Conservation (phyloP, 2,797 vertebrate genomes). For the Coccyzus lansbergi region DNA sequence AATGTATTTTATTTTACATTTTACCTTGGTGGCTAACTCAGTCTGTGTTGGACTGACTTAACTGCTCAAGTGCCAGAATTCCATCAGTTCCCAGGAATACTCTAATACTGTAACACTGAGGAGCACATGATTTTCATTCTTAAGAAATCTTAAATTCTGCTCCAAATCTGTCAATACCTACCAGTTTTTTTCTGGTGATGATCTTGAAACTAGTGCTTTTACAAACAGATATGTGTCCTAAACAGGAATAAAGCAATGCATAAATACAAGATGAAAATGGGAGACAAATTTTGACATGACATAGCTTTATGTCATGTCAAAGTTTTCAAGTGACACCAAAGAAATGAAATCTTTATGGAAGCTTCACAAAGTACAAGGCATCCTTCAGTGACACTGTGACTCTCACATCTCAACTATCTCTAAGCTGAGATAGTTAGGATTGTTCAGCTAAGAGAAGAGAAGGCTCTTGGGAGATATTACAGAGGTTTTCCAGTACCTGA, state of each 20-base stretch:
- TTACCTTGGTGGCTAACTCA: neutral
- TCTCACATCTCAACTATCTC: too few relatives aligned
- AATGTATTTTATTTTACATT: neutral
- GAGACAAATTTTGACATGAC: neutral
- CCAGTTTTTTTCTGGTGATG: neutral
- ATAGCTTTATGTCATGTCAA: neutral
- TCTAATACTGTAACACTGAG: rapidly evolving
- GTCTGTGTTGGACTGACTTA: neutral
- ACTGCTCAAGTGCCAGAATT: slow-evolving; percentile 10
- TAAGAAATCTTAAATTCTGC: neutral
- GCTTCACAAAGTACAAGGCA: neutral
- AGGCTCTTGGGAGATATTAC: too few relatives aligned
- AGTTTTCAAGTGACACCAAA: neutral
- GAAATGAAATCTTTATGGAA: neutral
- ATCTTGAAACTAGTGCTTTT: neutral
- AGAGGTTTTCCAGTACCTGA: too few relatives aligned
- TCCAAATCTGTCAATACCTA: neutral
- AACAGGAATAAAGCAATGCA: neutral
- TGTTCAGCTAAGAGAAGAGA: too few relatives aligned
- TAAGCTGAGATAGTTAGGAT: too few relatives aligned
- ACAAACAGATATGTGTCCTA: neutral
- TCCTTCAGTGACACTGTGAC: neutral
- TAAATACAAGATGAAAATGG: neutral
- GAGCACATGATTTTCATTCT: neutral
- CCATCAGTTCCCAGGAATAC: neutral